Conservation (phyloP, 2,797 vertebrate genomes). For the Furcifer pardalis region DNA sequence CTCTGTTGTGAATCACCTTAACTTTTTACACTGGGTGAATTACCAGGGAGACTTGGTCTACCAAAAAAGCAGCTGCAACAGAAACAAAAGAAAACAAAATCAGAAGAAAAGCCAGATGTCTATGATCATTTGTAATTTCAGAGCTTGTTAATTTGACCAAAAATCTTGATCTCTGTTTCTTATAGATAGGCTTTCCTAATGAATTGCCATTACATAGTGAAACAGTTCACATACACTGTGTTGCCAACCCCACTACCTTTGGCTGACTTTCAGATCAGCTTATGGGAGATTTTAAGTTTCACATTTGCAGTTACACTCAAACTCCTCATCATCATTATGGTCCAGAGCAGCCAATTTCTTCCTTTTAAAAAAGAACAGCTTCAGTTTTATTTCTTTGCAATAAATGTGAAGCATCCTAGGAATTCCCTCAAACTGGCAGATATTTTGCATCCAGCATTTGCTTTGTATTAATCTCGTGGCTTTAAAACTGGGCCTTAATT, state of each 20-base stretch:
- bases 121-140: neutral
- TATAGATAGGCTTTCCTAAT: neutral
- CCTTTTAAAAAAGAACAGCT: constrained; percentile 25
- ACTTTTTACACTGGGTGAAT: constrained; percentile 37
- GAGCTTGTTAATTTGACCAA: neutral
- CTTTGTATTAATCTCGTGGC: neutral
- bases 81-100: constrained; percentile 10
- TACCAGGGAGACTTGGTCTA: constrained; percentile 45
- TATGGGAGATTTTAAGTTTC: constrained; percentile 71
- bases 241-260: constrained; percentile 34
- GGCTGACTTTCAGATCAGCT: constrained; percentile 65
- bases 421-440: rapidly evolving
- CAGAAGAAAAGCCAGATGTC: neutral
- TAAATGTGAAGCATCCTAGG: neutral
- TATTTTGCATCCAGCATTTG: neutral
- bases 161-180: neutral
- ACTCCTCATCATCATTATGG: constrained; percentile 56
- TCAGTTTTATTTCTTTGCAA: constrained; percentile 45
- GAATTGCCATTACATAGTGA: constrained; percentile 9
- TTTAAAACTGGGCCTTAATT: neutral
- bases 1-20: constrained; percentile 13
- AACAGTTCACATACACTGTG: constrained; percentile 49
- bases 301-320: constrained; percentile 64
- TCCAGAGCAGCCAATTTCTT: constrained; percentile 47
- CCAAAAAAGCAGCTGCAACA: constrained; percentile 24